Evolutionary conservation across 2,888 invertebrate genomes (phyloP).

Genomic region (Clusia tigrina): DNA sequence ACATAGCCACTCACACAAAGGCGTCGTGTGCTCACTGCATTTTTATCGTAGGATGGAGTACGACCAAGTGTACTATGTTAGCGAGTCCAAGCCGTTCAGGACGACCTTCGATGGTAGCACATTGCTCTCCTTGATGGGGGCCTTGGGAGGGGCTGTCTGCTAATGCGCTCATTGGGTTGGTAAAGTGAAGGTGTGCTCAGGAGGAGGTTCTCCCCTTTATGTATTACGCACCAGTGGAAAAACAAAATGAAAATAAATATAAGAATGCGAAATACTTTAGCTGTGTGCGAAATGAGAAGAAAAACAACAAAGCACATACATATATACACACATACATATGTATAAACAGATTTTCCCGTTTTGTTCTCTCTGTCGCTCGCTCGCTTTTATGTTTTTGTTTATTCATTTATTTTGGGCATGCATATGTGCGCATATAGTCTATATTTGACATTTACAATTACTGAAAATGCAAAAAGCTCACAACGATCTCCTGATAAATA

Average conservation of each 20-base stretch:
- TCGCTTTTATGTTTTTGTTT: not conserved
- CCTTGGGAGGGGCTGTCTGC: not conserved
- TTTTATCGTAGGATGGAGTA: too few species aligned
- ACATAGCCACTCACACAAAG: too few species aligned
- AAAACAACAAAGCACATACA: not conserved
- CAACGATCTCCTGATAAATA: conserved; percentile 20
- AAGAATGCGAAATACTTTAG: conserved; percentile 9
- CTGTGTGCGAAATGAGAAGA: conserved; percentile 16
- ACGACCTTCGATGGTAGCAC: too few species aligned
- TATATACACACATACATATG: not conserved
- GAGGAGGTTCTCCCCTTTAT: not conserved
- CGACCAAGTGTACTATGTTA: too few species aligned
- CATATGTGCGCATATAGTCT: not conserved
- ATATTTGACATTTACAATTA: conserved; percentile 7
- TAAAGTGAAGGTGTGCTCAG: too few species aligned
- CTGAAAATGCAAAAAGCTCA: not conserved
- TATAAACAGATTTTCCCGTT: not conserved
- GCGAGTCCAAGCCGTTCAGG: too few species aligned
- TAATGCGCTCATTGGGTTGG: not conserved
- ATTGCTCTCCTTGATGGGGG: not conserved
- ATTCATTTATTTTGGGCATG: not conserved
- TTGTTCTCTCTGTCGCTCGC: conserved; percentile 1
- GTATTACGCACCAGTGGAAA: not conserved
- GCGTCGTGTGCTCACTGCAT: too few species aligned
- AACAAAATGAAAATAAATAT: not conserved